Evolutionary conservation across 1,140 invertebrate genomes (phyloP), one percentile per base, ranked within the genome.

Genomic region (Littorina saxatilis): DNA sequence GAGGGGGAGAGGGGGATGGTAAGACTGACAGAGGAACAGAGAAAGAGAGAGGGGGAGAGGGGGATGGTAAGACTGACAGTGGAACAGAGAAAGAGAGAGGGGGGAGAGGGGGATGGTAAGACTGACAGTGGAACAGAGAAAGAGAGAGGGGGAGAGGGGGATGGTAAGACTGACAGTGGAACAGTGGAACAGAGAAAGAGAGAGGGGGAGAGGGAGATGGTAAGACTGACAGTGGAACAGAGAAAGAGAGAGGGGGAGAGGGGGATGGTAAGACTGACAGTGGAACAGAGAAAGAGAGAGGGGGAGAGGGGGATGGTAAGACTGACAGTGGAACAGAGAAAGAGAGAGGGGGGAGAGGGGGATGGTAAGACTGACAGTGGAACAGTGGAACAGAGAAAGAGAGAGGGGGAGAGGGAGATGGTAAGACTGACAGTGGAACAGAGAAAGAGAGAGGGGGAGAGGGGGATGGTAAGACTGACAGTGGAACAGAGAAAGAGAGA

Each of bases 331-430:
- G n/a, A 27, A 32, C 15, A 70, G 68, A 70, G 68, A 70, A n/a
- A 40, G 39, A 70, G 68, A 70, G 39, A 70, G 68, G 35, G 39
- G 35, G 68, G 39, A 70, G 68, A 70, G 32, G n/a, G 32, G 35
- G 68, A 70, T 13, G 35, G 39, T 32, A 29, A 70, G 68, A 70
- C 15, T 32, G 68, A 70, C 15, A 70, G 68, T 11, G 63, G n/a
- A n/a, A 32, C 15, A 70, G 68, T 32, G 68, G n/a, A 35, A 52
- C 55, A 82, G 72, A 74, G 72, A 82, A 73, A 50, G 72, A 29
- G 47, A 40, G n/a, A 47, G 58, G 32, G 66, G 37, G 32, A 43
- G 58, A n/a, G 43, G 58, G 32, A 29, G 39, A 47, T 32, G 37
- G 32, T 32, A 40, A n/a, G 32, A 40, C 17, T 20, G 72, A 43